Conservation (phyloP, 2,113 vertebrate species). For the Brachyistius frenatus region DNA sequence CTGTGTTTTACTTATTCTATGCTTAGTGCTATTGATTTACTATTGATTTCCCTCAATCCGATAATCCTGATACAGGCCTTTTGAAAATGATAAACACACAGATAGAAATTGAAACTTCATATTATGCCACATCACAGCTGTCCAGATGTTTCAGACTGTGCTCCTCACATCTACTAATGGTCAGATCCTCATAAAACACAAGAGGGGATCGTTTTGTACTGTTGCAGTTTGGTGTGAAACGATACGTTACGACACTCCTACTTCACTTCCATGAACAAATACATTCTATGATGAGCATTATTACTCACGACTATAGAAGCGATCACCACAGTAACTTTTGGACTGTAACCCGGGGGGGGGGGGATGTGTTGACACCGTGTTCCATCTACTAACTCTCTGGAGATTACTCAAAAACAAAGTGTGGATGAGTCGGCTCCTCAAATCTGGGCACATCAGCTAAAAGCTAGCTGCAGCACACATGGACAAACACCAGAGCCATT, state of each 20-base stretch:
- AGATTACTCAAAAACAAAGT: constrained; percentile 18
- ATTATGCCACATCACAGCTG: constrained; percentile 43
- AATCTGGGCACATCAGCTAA: constrained; percentile 68
- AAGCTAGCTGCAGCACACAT: constrained; percentile 67
- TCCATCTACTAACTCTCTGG: constrained; percentile 44
- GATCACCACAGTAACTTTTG: constrained; percentile 38
- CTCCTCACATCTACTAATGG: constrained; percentile 48
- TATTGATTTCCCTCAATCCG: constrained; percentile 1
- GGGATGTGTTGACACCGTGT: constrained; percentile 56
- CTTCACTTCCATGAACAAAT: constrained; percentile 61
- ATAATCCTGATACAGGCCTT: constrained; percentile 10
- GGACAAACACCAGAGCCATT: constrained; percentile 66
- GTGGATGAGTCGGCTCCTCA: constrained; percentile 42
- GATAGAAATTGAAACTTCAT: constrained; percentile 25
- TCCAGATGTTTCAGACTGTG: constrained; percentile 43
- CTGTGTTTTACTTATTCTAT: background rate
- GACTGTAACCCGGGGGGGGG: constrained; percentile 36
- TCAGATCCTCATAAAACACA: constrained; percentile 35
- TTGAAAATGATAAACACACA: constrained; percentile 5
- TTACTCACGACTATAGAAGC: constrained; percentile 56
- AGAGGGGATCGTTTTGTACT: constrained; percentile 14
- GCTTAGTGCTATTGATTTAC: background rate
- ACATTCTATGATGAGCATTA: constrained; percentile 60
- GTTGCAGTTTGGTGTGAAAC: constrained; percentile 38
- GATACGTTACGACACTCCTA: constrained; percentile 48